A percentile compares a stretch with the other conserved stretches of the same genome.
Conservation (phyloP, 2,888 invertebrate genomes). For the Phasia obesa region DNA sequence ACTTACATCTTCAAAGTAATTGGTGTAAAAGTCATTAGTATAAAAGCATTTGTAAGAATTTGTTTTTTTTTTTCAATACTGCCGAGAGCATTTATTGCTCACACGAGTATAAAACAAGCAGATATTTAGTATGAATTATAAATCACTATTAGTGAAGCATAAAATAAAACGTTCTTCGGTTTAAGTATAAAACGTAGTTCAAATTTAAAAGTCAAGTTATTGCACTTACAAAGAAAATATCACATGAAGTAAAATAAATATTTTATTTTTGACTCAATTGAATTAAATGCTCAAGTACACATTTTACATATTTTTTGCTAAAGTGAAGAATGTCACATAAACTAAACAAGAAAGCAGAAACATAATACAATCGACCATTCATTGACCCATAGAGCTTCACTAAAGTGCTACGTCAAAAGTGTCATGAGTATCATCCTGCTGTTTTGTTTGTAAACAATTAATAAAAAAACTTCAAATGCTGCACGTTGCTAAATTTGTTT, state of each 20-base stretch:
- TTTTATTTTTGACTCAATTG: constrained; percentile 48
- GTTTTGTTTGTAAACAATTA: background rate
- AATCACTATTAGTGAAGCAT: constrained; percentile 37
- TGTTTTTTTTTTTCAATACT: too few relatives aligned
- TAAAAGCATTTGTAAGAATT: too few relatives aligned
- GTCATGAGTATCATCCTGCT: background rate
- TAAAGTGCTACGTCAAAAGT: constrained; percentile 10
- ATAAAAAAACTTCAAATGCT: background rate
- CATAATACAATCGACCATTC: background rate
- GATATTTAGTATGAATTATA: constrained; percentile 25
- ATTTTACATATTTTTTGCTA: constrained; percentile 11
- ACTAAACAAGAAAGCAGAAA: background rate
- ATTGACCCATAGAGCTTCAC: background rate
- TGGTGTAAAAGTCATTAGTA: too few relatives aligned
- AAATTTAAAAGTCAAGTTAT: too few relatives aligned
- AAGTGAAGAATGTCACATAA: background rate
- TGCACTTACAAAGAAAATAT: constrained; percentile 50
- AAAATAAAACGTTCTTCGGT: background rate
- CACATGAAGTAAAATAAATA: constrained; percentile 59
- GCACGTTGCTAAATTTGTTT: constrained; percentile 5
- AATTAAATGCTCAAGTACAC: background rate
- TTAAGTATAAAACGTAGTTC: too few relatives aligned
- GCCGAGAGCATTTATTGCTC: too few relatives aligned
- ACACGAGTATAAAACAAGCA: too few relatives aligned
- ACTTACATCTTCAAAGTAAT: too few relatives aligned